These are phyloP conservation scores for Turritopsis rubra DNA, from an alignment of 30 jellyfish, hydroid and myxozoan genomes.

Conservation along the genomic window DNA sequence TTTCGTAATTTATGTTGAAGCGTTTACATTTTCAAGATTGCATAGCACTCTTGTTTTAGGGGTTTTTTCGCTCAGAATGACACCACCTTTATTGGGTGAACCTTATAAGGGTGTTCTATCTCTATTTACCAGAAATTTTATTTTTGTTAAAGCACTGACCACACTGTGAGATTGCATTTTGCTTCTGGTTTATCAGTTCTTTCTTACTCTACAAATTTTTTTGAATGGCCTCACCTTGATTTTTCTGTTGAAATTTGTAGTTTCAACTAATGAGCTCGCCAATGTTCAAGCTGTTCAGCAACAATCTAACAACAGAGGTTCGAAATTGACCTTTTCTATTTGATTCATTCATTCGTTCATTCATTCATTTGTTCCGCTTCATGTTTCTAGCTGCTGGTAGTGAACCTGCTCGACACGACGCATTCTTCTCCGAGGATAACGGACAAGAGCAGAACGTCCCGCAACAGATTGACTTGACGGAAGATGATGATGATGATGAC, in stretches of 20 bases:
- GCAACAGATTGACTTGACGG: slow-evolving; percentile 88
- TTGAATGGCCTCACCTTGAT: too few species aligned
- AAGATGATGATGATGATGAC: slow-evolving; percentile 80
- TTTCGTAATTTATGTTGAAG: too few species aligned
- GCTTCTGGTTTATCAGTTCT: too few species aligned
- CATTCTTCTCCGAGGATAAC: slow-evolving; percentile 44
- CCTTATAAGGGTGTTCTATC: too few species aligned
- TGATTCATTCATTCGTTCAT: background rate
- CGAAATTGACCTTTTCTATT: background rate
- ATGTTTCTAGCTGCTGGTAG: background rate
- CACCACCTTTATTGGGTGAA: too few species aligned
- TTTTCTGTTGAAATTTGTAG: slow-evolving; percentile 3
- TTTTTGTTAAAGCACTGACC: too few species aligned
- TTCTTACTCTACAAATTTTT: too few species aligned
- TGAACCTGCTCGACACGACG: slow-evolving; percentile 2
- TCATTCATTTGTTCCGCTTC: background rate
- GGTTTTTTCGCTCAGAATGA: too few species aligned
- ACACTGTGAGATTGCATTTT: too few species aligned
- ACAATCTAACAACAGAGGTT: background rate
- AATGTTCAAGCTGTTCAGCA: background rate
- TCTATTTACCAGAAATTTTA: too few species aligned
- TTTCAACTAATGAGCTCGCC: background rate
- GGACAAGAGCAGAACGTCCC: slow-evolving; percentile 96
- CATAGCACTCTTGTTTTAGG: too few species aligned
- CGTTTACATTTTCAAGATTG: too few species aligned